These are phyloP conservation scores for Reticulitermes speratus DNA, from an alignment of 1,140 invertebrate genomes.

Conservation along the genomic window DNA sequence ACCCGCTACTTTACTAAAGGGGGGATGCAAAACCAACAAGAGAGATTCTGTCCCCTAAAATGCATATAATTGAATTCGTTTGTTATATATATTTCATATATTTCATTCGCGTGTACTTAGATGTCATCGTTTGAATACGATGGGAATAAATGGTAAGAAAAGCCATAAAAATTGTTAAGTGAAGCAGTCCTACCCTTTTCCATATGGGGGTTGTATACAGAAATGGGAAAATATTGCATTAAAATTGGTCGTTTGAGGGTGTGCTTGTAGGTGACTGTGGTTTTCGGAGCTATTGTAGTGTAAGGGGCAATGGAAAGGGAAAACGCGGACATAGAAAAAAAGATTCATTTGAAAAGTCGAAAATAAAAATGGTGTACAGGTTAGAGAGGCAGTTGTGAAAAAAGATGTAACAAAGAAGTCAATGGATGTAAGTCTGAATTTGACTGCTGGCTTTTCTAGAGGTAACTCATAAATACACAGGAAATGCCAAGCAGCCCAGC, in stretches of 20 bases:
- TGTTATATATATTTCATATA: not conserved
- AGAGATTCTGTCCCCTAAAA: not conserved
- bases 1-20: not conserved
- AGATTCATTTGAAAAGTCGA: not conserved
- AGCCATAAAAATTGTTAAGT: conserved; percentile 13
- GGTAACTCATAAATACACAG: not conserved
- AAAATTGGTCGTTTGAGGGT: conserved; percentile 15
- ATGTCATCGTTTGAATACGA: not conserved
- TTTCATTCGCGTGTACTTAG: not conserved
- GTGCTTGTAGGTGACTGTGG: conserved; percentile 3
- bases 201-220: not conserved
- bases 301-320: not conserved
- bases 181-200: not conserved
- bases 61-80: not conserved
- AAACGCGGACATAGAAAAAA: not conserved
- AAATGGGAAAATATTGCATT: conserved; percentile 17
- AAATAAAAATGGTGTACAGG: conserved; percentile 4
- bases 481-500: not conserved
- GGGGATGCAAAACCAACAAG: not conserved
- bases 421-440: not conserved
- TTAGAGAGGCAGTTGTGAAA: not conserved
- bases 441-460: not conserved
- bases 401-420: not conserved
- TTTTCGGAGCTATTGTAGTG: not conserved
- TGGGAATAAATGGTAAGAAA: not conserved